Percentiles rank a stretch among this genome's conserved stretches.
phyloP scores from a whole-genome alignment of 2,797 vertebrate genomes.

The Cetoscarus ocellatus region DNA sequence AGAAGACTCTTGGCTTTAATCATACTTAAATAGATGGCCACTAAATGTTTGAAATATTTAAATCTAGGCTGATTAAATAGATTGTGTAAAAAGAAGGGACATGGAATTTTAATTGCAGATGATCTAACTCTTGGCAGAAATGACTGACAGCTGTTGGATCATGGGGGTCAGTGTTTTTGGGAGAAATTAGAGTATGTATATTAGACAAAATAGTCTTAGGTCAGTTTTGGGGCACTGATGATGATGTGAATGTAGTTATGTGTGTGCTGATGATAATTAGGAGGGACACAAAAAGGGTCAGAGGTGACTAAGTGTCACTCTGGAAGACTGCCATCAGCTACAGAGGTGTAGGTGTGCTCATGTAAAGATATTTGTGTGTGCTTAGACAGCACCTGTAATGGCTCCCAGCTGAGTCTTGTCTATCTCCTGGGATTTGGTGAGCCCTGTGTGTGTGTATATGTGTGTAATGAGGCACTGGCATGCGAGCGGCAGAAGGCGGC shows the following conservation, averaged over 20 bases:
- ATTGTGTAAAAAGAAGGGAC: conserved; percentile 32
- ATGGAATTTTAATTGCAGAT: conserved; percentile 54
- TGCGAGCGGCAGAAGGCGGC: conserved; percentile 82
- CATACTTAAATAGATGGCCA: conserved; percentile 45
- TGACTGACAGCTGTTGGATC: conserved; percentile 77
- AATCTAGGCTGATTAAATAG: conserved; percentile 37
- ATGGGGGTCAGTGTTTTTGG: conserved; percentile 36
- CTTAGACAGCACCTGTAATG: conserved; percentile 84
- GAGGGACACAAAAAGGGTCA: conserved; percentile 76
- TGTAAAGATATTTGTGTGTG: conserved; percentile 56
- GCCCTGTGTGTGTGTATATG: conserved; percentile 64
- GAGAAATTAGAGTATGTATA: conserved; percentile 47
- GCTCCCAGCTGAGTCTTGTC: conserved; percentile 83
- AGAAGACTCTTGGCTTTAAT: conserved; percentile 57
- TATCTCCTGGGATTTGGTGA: conserved; percentile 32
- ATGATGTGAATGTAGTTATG: conserved; percentile 78
- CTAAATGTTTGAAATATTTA: conserved; percentile 39
- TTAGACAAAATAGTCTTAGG: conserved; percentile 67
- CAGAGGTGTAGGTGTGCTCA: conserved; percentile 26
- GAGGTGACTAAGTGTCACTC: conserved; percentile 71
- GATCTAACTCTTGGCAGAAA: conserved; percentile 61
- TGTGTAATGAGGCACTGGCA: conserved; percentile 85
- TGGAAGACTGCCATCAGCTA: conserved; percentile 52
- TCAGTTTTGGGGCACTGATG: conserved; percentile 76
- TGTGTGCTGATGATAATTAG: conserved; percentile 80